Evolutionary conservation across 2,797 vertebrate species (phyloP), one percentile per base, ranked within the genome.

Genomic region (Acanthurus leucopareius): DNA sequence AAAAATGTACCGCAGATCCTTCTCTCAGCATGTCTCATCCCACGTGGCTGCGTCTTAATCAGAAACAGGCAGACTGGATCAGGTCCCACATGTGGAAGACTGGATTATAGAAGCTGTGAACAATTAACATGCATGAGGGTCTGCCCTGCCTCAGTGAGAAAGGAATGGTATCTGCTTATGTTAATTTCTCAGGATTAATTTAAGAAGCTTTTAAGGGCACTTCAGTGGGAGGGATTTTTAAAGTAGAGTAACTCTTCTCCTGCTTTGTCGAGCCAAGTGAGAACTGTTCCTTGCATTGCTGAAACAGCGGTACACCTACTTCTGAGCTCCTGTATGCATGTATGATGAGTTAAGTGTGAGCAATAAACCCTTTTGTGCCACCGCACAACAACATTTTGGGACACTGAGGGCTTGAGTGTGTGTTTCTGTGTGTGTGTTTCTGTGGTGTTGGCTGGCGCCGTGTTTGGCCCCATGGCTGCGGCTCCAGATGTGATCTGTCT

Each of bases 401-500:
- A 79, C 78, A 70, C 32, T n/a, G 28, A 44, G 52, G 13, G 52
- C 28, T 69, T 2, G 56, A 65, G 69, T 78, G 79, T 83, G 68
- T 76, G 28, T 74, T n/a, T 58, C 2, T 61, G 63, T 82, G 79
- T 77, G n/a, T 75, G 40, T 82, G 62, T 77, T 74, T 86, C 71
- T 88, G 85, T 79, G 91, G 86, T 87, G 90, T 82, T 87, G 86
- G 86, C 88, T 94, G 94, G 93, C 90, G 93, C 95, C 93, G 63
- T 83, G 74, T 91, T 93, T 77, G 73, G 87, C 84, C 87, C 79
- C 84, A 69, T 62, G 87, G 87, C 89, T 90, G 77, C 42, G 25
- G 73, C 88, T 91, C 94, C 95, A 95, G 94, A 95, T 96, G 95
- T 94, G 91, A 88, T 87, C 77, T 19, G 61, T 93, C 91, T 93